These are phyloP conservation scores for Myiagra hebetior DNA, from an alignment of 2,113 vertebrate genomes.

Conservation along the genomic window DNA sequence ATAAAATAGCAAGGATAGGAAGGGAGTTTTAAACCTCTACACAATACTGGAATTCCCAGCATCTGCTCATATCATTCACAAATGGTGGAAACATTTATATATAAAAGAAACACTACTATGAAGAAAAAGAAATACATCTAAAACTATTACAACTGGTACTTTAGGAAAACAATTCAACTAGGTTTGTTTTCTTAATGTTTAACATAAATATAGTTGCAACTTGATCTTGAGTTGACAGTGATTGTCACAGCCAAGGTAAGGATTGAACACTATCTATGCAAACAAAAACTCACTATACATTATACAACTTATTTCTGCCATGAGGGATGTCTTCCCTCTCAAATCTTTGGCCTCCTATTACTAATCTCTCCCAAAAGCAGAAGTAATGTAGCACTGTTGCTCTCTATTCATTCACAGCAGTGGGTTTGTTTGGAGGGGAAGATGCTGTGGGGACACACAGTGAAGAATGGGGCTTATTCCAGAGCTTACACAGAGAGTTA, in stretches of 20 bases:
- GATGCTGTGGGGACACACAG: neutral
- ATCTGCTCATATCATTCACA: conserved; percentile 37
- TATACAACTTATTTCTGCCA: conserved; percentile 62
- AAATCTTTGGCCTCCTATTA: conserved; percentile 77
- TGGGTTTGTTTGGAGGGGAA: neutral
- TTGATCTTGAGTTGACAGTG: conserved; percentile 76
- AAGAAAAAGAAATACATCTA: conserved; percentile 61
- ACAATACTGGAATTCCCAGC: conserved; percentile 38
- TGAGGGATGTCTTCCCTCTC: conserved; percentile 58
- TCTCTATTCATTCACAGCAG: conserved; percentile 40
- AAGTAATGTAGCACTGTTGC: conserved; percentile 4
- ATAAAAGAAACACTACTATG: conserved; percentile 41
- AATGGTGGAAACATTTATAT: conserved; percentile 40
- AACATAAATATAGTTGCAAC: conserved; percentile 78
- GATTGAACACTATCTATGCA: conserved; percentile 65
- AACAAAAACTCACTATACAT: conserved; percentile 64
- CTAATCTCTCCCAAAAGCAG: conserved; percentile 48
- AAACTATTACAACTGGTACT: conserved; percentile 56
- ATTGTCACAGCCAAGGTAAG: conserved; percentile 78
- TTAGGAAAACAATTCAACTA: conserved; percentile 62
- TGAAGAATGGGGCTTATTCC: neutral
- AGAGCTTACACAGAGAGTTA: neutral
- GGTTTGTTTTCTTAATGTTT: conserved; percentile 68
- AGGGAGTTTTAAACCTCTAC: conserved; percentile 47
- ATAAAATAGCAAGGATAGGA: conserved; percentile 28